A percentile compares a stretch with the other conserved stretches of the same genome.
Conservation (phyloP, 53 echinoderm and acorn worm genomes). For the Astropecten irregularis region DNA sequence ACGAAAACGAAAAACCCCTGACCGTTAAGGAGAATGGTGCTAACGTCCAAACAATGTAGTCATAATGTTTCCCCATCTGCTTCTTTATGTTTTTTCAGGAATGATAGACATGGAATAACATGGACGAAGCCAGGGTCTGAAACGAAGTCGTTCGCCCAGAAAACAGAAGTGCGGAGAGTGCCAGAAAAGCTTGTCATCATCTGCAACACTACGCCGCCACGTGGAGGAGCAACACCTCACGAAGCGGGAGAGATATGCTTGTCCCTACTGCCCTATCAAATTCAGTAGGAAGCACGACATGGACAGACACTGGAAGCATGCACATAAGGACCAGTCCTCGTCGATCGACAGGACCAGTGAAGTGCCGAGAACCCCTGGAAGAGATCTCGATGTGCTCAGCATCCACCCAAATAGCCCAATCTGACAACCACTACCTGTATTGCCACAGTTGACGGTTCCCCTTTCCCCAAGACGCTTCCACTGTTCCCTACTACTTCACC, state of each 20-base stretch:
- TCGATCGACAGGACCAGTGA: background rate
- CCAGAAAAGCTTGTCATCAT: background rate
- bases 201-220: background rate
- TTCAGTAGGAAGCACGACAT: constrained; percentile 8
- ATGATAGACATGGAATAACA: background rate
- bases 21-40: constrained; percentile 6
- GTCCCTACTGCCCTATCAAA: constrained; percentile 18
- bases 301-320: background rate
- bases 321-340: background rate
- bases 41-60: too few species aligned
- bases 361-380: constrained; percentile 20
- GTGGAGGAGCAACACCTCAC: constrained; percentile 6
- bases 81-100: background rate
- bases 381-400: constrained; percentile 3
- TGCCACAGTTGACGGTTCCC: background rate
- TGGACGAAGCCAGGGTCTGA: background rate
- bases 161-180: constrained; percentile 5
- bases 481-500: background rate
- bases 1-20: background rate
- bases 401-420: constrained; percentile 15
- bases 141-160: constrained; percentile 5
- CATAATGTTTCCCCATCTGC: background rate
- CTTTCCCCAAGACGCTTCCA: background rate
- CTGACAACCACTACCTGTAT: background rate
- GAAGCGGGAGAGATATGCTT: background rate